Conservation (phyloP, 2,797 vertebrate species). For the Liasis olivaceus region DNA sequence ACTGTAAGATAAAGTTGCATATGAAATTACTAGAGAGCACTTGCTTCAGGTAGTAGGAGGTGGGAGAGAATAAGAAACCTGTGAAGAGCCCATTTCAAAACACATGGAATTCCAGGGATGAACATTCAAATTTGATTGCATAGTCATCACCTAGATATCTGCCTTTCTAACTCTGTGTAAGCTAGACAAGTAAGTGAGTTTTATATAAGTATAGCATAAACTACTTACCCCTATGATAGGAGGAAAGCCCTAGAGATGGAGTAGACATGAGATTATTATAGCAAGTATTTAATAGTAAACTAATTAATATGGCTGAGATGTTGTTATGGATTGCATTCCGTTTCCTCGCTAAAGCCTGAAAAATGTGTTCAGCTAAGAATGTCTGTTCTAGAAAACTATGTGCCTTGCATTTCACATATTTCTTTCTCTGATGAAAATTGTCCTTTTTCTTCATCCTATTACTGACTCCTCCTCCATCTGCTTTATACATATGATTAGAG, state of each 20-base stretch:
- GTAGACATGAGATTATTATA: not conserved
- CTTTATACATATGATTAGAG: not conserved
- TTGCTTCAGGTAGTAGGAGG: not conserved
- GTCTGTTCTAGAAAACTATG: not conserved
- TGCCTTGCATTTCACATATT: not conserved
- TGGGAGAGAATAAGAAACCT: not conserved
- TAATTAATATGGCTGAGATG: not conserved
- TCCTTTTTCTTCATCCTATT: not conserved
- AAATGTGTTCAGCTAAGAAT: not conserved
- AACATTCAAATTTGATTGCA: not conserved
- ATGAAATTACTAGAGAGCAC: too few species aligned
- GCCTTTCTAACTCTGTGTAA: not conserved
- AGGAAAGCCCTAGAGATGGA: constrained; percentile 7
- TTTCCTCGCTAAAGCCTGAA: not conserved
- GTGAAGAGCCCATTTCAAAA: too few species aligned
- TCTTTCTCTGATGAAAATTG: not conserved
- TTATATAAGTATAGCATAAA: not conserved
- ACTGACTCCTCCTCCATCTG: not conserved
- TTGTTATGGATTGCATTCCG: not conserved
- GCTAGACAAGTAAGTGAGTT: not conserved
- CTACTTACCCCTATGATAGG: not conserved
- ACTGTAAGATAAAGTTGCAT: not conserved
- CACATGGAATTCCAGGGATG: not conserved
- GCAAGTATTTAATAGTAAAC: not conserved
- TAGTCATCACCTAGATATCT: not conserved